A percentile compares a stretch with the other conserved stretches of the same genome.
These are phyloP conservation scores for Mormoops blainvillei DNA, from an alignment of 2,113 vertebrate species.

Conservation along the genomic window DNA sequence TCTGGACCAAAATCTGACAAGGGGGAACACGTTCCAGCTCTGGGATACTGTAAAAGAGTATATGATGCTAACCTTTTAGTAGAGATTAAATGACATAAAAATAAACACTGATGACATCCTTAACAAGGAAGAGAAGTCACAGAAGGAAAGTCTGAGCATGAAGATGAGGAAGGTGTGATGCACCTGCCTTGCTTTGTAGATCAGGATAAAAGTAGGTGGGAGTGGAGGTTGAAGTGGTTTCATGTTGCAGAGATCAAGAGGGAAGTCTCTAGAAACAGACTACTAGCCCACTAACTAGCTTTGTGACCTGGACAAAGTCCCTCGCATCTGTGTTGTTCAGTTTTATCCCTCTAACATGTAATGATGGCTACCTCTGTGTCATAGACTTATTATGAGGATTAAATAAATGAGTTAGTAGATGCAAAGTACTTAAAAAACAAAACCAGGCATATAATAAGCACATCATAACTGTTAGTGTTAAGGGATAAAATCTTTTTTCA, in stretches of 20 bases:
- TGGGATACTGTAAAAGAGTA: not conserved
- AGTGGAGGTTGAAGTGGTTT: fast-evolving
- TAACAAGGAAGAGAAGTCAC: not conserved
- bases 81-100: not conserved
- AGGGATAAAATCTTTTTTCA: not conserved
- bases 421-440: not conserved
- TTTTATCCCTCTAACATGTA: not conserved
- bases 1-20: not conserved
- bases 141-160: not conserved
- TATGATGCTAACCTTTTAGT: not conserved
- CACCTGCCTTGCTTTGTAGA: not conserved
- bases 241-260: not conserved
- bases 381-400: not conserved
- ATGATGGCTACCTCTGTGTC: not conserved
- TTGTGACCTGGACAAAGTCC: not conserved
- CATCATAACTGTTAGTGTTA: not conserved
- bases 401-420: not conserved
- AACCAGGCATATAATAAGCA: not conserved
- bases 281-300: not conserved
- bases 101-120: not conserved
- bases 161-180: not conserved
- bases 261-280: not conserved
- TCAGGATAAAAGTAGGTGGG: not conserved
- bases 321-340: not conserved
- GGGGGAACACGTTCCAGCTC: not conserved